A percentile compares a stretch with the other conserved stretches of the same genome.
phyloP scores from a whole-genome alignment of 2,797 vertebrate species.

The Pipistrellus pygmaeus region DNA sequence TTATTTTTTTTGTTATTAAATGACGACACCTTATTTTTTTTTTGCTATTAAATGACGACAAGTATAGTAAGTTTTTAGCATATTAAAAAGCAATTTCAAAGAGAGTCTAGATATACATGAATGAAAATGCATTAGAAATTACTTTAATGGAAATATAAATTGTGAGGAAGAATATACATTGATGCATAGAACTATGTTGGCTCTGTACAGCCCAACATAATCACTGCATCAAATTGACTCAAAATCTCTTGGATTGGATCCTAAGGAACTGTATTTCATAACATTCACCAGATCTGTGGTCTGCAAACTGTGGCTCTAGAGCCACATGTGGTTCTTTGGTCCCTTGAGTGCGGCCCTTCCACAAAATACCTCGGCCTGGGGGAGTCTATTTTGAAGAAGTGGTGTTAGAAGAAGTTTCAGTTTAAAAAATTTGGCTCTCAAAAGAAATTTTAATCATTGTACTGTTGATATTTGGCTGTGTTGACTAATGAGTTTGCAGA shows the following conservation, averaged over 20 bases:
- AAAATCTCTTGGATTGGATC: neutral
- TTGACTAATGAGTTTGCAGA: too few species aligned
- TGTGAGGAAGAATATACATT: neutral
- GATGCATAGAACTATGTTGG: neutral
- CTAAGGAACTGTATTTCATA: neutral
- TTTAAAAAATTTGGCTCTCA: too few species aligned
- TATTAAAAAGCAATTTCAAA: constrained; percentile 32
- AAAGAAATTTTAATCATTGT: too few species aligned
- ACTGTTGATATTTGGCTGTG: too few species aligned
- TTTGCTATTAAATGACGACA: neutral
- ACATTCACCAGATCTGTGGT: neutral
- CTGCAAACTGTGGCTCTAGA: too few species aligned
- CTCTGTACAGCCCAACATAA: too few species aligned
- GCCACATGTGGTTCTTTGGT: too few species aligned
- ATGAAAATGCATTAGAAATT: constrained; percentile 23
- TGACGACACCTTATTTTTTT: constrained; percentile 19
- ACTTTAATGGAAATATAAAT: neutral
- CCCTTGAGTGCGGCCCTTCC: too few species aligned
- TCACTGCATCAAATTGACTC: neutral
- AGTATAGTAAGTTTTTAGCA: neutral
- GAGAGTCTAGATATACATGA: neutral
- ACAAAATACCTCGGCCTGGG: too few species aligned
- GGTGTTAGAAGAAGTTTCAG: too few species aligned
- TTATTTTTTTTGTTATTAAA: constrained; percentile 30
- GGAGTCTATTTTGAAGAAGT: too few species aligned